Percentiles rank a stretch among this genome's conserved stretches.
Evolutionary conservation across 2,888 invertebrate species (phyloP).

Genomic region (Cephalotes varians): DNA sequence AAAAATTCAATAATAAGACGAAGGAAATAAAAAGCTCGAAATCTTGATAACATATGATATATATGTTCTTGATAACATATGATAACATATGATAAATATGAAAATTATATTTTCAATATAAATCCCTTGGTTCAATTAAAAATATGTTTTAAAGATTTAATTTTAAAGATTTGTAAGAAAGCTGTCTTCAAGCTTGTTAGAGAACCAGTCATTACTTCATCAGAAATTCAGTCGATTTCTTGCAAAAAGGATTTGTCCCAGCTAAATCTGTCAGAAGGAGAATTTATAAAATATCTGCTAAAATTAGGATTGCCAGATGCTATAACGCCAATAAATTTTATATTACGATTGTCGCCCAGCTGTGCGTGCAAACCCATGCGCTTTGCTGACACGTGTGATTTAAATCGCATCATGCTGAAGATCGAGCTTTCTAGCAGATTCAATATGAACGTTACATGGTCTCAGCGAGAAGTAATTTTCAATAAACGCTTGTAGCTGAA

Average conservation of each 20-base stretch:
- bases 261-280: background rate
- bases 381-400: constrained; percentile 36
- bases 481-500: constrained; percentile 27
- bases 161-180: background rate
- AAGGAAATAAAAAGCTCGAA: background rate
- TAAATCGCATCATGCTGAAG: constrained; percentile 1
- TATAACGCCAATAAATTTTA: constrained; percentile 10
- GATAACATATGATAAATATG: no score
- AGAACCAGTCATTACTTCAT: background rate
- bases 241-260: background rate
- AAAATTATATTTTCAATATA: background rate
- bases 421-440: constrained; percentile 32
- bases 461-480: constrained; percentile 25
- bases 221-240: background rate
- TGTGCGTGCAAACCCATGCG: background rate
- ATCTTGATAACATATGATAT: background rate
- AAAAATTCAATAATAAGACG: background rate
- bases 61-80: background rate
- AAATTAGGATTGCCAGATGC: constrained; percentile 1
- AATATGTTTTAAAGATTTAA: background rate
- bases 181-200: background rate
- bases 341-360: constrained; percentile 16
- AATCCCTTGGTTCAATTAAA: background rate
- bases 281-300: constrained; percentile 10
- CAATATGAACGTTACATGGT: constrained; percentile 21